phyloP scores from a whole-genome alignment of 1,140 invertebrate species.

The Tetramorium simillimum region DNA sequence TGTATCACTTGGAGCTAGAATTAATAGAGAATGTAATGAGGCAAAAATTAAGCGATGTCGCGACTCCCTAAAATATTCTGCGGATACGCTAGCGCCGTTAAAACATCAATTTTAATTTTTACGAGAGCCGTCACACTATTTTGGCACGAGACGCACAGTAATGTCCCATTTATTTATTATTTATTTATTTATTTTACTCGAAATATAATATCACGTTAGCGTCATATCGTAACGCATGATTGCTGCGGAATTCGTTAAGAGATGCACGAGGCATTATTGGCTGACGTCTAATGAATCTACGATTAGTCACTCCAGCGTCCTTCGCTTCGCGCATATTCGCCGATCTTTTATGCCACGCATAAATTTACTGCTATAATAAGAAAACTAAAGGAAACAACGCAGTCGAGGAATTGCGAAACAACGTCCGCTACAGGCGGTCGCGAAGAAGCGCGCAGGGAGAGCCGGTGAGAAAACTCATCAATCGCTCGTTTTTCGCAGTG shows the following conservation, averaged over 20 bases:
- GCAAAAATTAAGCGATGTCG: neutral
- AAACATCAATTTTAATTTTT: neutral
- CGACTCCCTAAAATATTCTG: neutral
- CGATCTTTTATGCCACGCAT: constrained; percentile 12
- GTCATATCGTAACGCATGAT: neutral
- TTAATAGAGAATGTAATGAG: neutral
- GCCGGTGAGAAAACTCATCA: neutral
- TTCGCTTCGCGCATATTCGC: constrained; percentile 19
- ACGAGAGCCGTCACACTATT: neutral
- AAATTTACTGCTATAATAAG: neutral
- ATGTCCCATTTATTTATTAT: neutral
- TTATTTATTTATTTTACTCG: neutral
- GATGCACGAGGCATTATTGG: neutral
- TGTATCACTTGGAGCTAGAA: neutral
- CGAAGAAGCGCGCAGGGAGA: neutral
- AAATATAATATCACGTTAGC: neutral
- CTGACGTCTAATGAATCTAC: neutral
- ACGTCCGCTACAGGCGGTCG: neutral
- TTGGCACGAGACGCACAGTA: neutral
- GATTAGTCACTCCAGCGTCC: constrained; percentile 45
- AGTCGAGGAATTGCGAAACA: neutral
- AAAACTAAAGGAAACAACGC: neutral
- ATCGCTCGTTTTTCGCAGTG: constrained; percentile 48
- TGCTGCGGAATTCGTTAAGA: neutral
- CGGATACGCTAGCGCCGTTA: neutral